These are phyloP conservation scores for Diorhabda elongata DNA, from an alignment of 1,140 invertebrate genomes.

Conservation along the genomic window DNA sequence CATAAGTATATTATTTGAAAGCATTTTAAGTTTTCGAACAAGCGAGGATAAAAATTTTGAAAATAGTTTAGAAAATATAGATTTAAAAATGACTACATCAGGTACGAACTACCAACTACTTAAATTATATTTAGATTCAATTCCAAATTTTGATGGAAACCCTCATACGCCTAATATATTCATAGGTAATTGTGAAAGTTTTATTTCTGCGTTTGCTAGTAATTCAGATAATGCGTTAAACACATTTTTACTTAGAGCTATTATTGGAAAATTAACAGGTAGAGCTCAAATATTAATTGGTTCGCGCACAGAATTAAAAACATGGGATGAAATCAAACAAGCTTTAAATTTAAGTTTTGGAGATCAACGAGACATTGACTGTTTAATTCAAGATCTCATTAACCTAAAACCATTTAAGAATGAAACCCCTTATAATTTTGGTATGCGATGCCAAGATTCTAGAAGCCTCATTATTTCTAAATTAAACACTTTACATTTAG, in stretches of 20 bases:
- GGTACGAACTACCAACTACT: conserved; percentile 20
- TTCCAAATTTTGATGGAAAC: conserved; percentile 24
- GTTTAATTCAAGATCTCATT: conserved; percentile 30
- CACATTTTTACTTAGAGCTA: conserved; percentile 20
- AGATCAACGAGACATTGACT: conserved; percentile 31
- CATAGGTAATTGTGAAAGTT: conserved; percentile 20
- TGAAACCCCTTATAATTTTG: conserved; percentile 26
- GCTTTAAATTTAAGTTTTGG: conserved; percentile 23
- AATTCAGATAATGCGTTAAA: conserved; percentile 13
- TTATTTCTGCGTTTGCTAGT: conserved; percentile 13
- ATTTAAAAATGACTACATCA: neutral
- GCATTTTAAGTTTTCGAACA: too few species aligned
- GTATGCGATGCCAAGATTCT: conserved; percentile 28
- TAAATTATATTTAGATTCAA: conserved; percentile 24
- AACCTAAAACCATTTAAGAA: conserved; percentile 25
- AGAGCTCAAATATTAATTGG: conserved; percentile 26
- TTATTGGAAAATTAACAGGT: conserved; percentile 28
- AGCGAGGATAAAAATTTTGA: too few species aligned
- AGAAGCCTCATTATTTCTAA: conserved; percentile 26
- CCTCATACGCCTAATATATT: conserved; percentile 25
- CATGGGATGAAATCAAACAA: conserved; percentile 26
- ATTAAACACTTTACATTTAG: conserved; percentile 20
- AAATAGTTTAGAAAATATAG: too few species aligned
- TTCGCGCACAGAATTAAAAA: conserved; percentile 28
- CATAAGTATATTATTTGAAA: too few species aligned